Percentiles rank a stretch among this genome's conserved stretches.
These are phyloP conservation scores for Corapipo altera DNA, from an alignment of 2,113 vertebrate genomes.

Conservation along the genomic window DNA sequence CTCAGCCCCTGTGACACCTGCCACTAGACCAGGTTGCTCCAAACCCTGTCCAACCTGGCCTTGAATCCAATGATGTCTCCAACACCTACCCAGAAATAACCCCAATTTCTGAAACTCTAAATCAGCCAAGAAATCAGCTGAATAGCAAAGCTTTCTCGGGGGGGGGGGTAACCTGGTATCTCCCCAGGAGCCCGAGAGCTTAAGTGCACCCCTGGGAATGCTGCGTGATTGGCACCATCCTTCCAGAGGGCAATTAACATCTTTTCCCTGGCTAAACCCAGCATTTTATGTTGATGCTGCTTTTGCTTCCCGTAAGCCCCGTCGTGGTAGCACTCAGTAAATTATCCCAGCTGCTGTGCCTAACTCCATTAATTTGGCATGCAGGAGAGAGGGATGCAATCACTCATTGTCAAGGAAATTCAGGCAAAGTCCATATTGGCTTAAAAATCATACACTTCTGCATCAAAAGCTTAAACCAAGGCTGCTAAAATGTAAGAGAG, in stretches of 20 bases:
- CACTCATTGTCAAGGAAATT: not conserved
- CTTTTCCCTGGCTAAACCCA: not conserved
- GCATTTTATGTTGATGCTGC: not conserved
- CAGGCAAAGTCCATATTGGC: not conserved
- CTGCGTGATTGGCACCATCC: not conserved
- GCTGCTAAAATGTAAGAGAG: not conserved
- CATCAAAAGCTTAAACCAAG: not conserved
- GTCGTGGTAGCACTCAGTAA: not conserved
- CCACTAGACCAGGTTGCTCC: not conserved
- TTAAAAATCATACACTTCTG: not conserved
- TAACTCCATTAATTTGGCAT: not conserved
- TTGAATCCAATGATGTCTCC: not conserved
- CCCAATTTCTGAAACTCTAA: not conserved
- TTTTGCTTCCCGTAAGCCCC: not conserved
- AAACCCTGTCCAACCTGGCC: not conserved
- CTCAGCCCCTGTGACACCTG: not conserved
- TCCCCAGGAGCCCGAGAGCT: not conserved
- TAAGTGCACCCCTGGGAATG: not conserved
- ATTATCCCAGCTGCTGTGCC: not conserved
- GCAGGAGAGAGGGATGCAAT: not conserved
- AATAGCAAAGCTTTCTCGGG: not conserved
- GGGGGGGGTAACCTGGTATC: not conserved
- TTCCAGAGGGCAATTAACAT: not conserved
- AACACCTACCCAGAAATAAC: not conserved
- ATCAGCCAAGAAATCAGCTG: not conserved